A percentile compares a stretch with the other conserved stretches of the same genome.
Conservation (phyloP, 2,888 invertebrate genomes). For the Tiliacea citrago region DNA sequence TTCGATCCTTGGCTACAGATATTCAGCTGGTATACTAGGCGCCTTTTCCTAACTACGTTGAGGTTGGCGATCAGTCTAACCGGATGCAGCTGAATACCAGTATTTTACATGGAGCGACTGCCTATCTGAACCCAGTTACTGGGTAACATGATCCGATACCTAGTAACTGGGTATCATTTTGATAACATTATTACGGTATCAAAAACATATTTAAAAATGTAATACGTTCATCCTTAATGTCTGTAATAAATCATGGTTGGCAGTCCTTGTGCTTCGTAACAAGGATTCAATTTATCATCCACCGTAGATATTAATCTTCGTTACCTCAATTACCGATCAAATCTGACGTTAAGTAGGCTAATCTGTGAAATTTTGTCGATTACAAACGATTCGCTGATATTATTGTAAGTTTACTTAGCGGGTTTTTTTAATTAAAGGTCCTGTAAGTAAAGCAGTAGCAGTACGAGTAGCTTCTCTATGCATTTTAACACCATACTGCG, state of each 20-base stretch:
- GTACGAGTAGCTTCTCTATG: too few species aligned
- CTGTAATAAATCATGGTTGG: constrained; percentile 67
- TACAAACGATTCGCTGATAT: constrained; percentile 9
- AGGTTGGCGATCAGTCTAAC: not conserved
- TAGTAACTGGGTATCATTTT: not conserved
- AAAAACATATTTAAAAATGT: constrained; percentile 10
- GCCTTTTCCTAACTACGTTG: not conserved
- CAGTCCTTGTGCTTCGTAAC: constrained; percentile 56
- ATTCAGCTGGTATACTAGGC: too few species aligned
- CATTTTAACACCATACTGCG: too few species aligned
- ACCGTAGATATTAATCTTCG: constrained; percentile 61
- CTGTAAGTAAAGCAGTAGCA: too few species aligned
- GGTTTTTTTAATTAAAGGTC: not conserved
- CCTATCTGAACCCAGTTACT: not conserved
- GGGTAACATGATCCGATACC: too few species aligned
- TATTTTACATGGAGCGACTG: not conserved
- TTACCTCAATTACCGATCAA: constrained; percentile 61
- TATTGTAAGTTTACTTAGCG: not conserved
- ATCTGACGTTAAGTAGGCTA: constrained; percentile 62
- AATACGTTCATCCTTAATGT: constrained; percentile 40
- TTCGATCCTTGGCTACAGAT: not conserved
- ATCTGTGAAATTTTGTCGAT: constrained; percentile 34
- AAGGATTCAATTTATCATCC: constrained; percentile 63
- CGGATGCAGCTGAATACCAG: not conserved
- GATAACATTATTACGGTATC: not conserved